A percentile compares a stretch with the other conserved stretches of the same genome.
Conservation (phyloP, 2,797 vertebrate species). For the Aulostomus chinensis region DNA sequence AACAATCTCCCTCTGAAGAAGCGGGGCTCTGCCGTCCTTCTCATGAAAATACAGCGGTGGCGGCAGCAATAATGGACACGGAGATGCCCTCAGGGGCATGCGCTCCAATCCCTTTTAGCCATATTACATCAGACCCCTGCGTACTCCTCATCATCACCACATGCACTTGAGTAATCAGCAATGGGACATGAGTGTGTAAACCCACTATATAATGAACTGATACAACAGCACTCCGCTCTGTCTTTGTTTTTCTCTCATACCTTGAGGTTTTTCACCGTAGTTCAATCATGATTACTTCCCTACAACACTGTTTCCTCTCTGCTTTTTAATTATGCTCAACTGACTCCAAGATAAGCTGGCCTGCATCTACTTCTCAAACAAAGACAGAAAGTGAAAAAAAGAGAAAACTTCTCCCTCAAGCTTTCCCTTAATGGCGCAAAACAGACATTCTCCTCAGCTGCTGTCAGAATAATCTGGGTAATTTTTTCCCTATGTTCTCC, state of each 20-base stretch:
- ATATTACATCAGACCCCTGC: constrained; percentile 78
- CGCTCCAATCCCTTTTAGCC: constrained; percentile 81
- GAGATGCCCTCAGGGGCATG: constrained; percentile 66
- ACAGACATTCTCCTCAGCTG: constrained; percentile 85
- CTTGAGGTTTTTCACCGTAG: constrained; percentile 33
- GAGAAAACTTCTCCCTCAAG: constrained; percentile 54
- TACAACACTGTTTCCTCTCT: constrained; percentile 50
- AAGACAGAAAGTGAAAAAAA: constrained; percentile 30
- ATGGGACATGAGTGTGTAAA: constrained; percentile 62
- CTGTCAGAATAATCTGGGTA: constrained; percentile 88
- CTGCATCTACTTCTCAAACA: constrained; percentile 51
- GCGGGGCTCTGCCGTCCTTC: constrained; percentile 56
- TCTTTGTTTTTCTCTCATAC: constrained; percentile 52
- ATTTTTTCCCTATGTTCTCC: constrained; percentile 89
- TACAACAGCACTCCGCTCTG: constrained; percentile 38
- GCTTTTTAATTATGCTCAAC: constrained; percentile 57
- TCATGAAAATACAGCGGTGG: constrained; percentile 63
- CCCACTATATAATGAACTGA: constrained; percentile 56
- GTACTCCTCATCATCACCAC: constrained; percentile 64
- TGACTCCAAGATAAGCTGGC: constrained; percentile 52
- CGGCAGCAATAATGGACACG: constrained; percentile 73
- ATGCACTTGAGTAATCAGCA: constrained; percentile 60
- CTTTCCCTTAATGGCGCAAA: constrained; percentile 81
- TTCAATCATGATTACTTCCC: constrained; percentile 62
- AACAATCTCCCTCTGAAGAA: constrained; percentile 71